Evolutionary conservation across 2,113 vertebrate genomes (phyloP), one percentile per base, ranked within the genome.

Genomic region (Nycticryphes semicollaris): DNA sequence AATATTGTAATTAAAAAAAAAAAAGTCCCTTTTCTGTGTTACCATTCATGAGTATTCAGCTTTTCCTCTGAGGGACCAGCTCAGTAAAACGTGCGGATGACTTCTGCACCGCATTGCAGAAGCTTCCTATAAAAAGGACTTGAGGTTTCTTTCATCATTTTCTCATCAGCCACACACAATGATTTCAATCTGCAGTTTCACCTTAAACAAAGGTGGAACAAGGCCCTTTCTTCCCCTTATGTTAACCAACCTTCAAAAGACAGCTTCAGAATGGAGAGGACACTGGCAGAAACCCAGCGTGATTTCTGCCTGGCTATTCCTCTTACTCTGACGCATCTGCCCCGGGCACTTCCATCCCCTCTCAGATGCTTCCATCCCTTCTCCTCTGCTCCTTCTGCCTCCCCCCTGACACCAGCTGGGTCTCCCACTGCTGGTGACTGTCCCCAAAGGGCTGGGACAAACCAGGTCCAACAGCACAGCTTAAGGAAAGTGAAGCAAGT

Each of bases 81-180:
- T 93, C 84, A 66, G 80, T 78, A 57, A 95, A 92, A 91, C 9
- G 54, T 60, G 70, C 45, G 66, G 45, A 43, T 88, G 84, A 59
- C 72, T 84, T 91, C 30, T 2, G 1, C 64, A 10, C 87, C 1
- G 62, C 70, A 94, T 70, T 94, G 89, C 89, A 96, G 87, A 91
- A 87, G 51, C 66, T 94, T 63, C 69, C 73, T 35, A 45, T 43
- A 78, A 78, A 92, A 47, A 87, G 39, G 87, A 51, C 69, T 56
- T 74, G 39, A 81, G 24, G 39, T 72, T 94, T 87, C 91, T 94
- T 87, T 94, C 91, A 94, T 92, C 80, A 39, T 92, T 89, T 95
- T 92, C 87, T 94, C 95, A 92, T 95, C 95, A 96, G 66, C 56
- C 51, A 56, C 47, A 87, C 80, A 95, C 80, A 89, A 88, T 81